A percentile compares a stretch with the other conserved stretches of the same genome.
phyloP scores from a whole-genome alignment of 2,113 vertebrate genomes.

The Hippocampus abdominalis region DNA sequence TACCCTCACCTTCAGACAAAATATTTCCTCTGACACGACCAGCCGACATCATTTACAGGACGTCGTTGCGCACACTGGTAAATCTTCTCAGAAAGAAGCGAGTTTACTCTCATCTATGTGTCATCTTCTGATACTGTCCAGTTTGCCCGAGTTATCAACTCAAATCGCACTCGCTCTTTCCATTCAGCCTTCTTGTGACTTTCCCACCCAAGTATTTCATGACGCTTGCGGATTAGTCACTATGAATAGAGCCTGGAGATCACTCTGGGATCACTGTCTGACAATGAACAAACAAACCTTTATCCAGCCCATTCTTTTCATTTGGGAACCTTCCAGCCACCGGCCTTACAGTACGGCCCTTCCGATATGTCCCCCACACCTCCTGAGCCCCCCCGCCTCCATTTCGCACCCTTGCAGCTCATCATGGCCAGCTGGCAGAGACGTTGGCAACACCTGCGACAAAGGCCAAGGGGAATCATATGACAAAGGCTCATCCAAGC shows the following conservation, averaged over 20 bases:
- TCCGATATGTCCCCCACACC: slow-evolving; percentile 7
- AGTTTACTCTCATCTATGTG: not conserved
- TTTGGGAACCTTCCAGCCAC: slow-evolving; percentile 5
- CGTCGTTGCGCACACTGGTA: not conserved
- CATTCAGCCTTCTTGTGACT: slow-evolving; percentile 6
- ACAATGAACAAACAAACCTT: slow-evolving; percentile 19
- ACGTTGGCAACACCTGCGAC: slow-evolving; percentile 45
- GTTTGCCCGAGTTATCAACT: not conserved
- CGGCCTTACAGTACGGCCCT: not conserved
- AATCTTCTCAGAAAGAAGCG: not conserved
- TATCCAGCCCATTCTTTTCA: slow-evolving; percentile 10
- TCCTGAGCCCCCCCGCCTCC: not conserved
- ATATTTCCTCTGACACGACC: slow-evolving; percentile 6
- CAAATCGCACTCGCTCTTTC: slow-evolving; percentile 8
- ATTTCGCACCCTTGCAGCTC: slow-evolving; percentile 22
- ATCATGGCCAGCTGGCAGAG: slow-evolving; percentile 43
- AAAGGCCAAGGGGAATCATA: slow-evolving; percentile 35
- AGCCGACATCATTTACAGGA: not conserved
- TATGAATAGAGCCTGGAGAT: slow-evolving; percentile 7
- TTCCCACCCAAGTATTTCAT: slow-evolving; percentile 6
- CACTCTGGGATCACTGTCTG: slow-evolving; percentile 19
- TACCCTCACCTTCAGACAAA: not conserved
- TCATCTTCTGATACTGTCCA: slow-evolving; percentile 10
- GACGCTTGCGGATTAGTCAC: not conserved
- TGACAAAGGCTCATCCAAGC: slow-evolving; percentile 36